Base-by-base conservation (phyloP, 2,888 invertebrate species). In the Latrodectus hesperus region DNA sequence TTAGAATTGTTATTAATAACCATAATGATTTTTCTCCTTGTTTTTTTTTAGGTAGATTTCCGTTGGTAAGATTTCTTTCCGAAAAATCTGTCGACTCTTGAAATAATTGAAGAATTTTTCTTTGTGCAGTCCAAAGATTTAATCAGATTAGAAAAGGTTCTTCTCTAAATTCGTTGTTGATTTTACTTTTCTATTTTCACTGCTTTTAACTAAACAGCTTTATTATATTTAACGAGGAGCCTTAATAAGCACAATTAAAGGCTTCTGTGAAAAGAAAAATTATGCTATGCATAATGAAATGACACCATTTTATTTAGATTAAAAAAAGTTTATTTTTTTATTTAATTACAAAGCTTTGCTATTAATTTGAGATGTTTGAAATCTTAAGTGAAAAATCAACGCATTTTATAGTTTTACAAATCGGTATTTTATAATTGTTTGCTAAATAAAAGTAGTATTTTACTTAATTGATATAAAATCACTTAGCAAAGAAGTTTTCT, bases 61-160 rank as follows among this genome's bases (percentile, higher is more conserved):
- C 51, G 64, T 77, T 51, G 51, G 49, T 60, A 55, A 67, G 49
- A 17, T 49, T 12, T 65, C 55, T 67, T 67, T 81, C 65, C 70
- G 76, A 81, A 86, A 86, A 86, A 86, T 80, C n/a, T 77, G 79
- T 74, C 73, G 65, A 77, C 52, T 76, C 76, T 22, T 12, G 60
- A 79, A 76, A 67, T 86, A 81, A 86, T 81, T 81, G 76, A 74
- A 75, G 52, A 73, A 68, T 17, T 65, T 52, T 73, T 80, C 55
- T 55, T 76, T 64, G 22, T 22, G 26, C 22, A 51, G 17, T 38
- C 8, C 68, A 22, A 9, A 79, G 84, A 84, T 77, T 60, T 26
- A 9, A 14, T 16, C 6, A 60, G 75, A 70, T 75, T 67, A 75
- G 22, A 67, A n/a, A 38, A 17, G 55, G 16, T 67, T 64, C 64